A percentile compares a stretch with the other conserved stretches of the same genome.
These are phyloP conservation scores for Lathronympha strigana DNA, from an alignment of 2,888 invertebrate species.

Conservation along the genomic window DNA sequence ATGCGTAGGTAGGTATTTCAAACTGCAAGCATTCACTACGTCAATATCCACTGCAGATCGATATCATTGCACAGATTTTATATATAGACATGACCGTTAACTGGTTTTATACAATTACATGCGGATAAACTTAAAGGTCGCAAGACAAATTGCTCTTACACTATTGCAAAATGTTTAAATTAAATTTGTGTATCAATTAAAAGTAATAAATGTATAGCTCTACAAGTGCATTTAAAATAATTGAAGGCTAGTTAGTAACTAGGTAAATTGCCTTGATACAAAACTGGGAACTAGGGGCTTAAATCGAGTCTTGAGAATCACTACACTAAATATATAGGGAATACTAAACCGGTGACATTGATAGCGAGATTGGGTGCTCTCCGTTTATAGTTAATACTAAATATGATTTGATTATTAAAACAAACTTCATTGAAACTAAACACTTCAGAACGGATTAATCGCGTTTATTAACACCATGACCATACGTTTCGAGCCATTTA, in stretches of 20 bases:
- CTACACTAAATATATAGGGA: no score
- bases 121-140: slow-evolving; percentile 20
- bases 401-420: no score
- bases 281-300: no score
- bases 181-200: slow-evolving; percentile 18
- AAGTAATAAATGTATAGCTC: slow-evolving; percentile 5
- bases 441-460: no score
- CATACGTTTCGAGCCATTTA: no score
- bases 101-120: slow-evolving; percentile 15
- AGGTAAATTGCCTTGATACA: neutral
- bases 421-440: no score
- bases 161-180: slow-evolving; percentile 22
- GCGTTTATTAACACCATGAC: no score
- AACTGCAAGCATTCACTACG: slow-evolving; percentile 12
- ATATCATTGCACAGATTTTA: slow-evolving; percentile 8
- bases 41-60: slow-evolving; percentile 6
- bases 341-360: no score
- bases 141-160: slow-evolving; percentile 24
- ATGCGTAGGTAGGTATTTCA: slow-evolving; percentile 19
- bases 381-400: no score
- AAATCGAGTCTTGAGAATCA: neutral
- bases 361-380: no score
- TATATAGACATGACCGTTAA: slow-evolving; percentile 23
- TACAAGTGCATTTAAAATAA: neutral
- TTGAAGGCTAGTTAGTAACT: slow-evolving; percentile 1